Evolutionary conservation across 2,888 invertebrate genomes (phyloP), one percentile per base, ranked within the genome.

Genomic region (Trachelus iudaicus): DNA sequence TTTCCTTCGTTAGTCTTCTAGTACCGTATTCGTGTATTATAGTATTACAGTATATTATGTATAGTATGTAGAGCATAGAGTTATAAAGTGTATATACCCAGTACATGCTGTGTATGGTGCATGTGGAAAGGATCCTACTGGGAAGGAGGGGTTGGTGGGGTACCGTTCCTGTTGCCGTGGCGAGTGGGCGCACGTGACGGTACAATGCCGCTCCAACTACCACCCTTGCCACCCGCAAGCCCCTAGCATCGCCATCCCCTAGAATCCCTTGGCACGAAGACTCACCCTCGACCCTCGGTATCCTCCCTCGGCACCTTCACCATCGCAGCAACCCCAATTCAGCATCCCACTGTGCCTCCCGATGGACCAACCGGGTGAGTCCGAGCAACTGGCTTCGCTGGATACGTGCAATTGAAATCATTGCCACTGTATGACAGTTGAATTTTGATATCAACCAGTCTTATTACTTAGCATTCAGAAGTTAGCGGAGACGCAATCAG

Each of bases 161-260:
- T 56, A 73, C 35, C 56, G 74, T 76, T 84, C 82, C 81, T 81
- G 85, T 86, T 83, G 82, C 84, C 79, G 82, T 80, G 84, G 86
- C 85, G 87, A 90, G 90, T 90, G 90, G 87, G 82, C 85, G 90
- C 89, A 87, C 90, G 90, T 90, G 90, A 90, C 89, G 84, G 81
- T 84, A 90, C 90, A 90, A 90, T 90, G 86, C 89, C 86, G 86
- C 84, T 86, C 87, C 87, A 87, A 84, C 84, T 89, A 84, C 83
- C 83, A 86, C 87, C 85, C 85, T 87, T 86, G 81, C 81, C 80
- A 73, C 35, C 31, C 56, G 76, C 35, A 71, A 69, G 40, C 77
- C 79, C 82, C 78, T 69, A 15, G 31, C 75, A 56, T 75, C 56
- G 31, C 35, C 40, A 75, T 76, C 31, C 77, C 75, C 77, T 77